Evolutionary conservation across 2,113 vertebrate species (phyloP).

Genomic region (Triplophysa dalaica): DNA sequence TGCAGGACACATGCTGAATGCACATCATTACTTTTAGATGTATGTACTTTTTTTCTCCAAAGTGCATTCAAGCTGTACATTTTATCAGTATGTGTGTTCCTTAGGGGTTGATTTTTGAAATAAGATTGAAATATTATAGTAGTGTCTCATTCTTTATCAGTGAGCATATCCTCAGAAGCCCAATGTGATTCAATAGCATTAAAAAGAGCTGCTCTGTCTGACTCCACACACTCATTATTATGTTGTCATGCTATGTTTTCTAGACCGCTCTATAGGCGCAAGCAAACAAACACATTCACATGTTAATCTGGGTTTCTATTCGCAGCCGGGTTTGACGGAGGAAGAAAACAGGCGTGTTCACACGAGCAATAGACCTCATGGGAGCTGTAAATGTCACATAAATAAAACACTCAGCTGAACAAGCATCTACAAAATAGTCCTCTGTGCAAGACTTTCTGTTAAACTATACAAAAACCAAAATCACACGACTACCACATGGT

Average conservation of each 20-base stretch:
- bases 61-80: too few relatives aligned
- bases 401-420: neutral
- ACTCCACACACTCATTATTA: neutral
- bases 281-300: slow-evolving; percentile 24
- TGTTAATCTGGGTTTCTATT: neutral
- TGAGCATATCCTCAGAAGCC: neutral
- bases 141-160: neutral
- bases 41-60: too few relatives aligned
- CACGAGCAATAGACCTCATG: slow-evolving; percentile 19
- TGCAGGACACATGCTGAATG: too few relatives aligned
- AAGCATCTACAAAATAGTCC: slow-evolving; percentile 25
- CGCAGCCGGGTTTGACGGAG: neutral
- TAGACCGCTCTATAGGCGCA: neutral
- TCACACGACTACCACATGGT: neutral
- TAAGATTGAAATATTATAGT: too few relatives aligned
- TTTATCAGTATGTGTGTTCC: too few relatives aligned
- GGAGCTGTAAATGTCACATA: slow-evolving; percentile 18
- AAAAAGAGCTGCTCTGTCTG: neutral
- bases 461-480: slow-evolving; percentile 39
- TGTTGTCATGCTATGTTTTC: neutral
- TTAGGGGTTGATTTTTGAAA: too few relatives aligned
- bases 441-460: neutral
- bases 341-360: slow-evolving; percentile 16
- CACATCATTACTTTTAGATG: too few relatives aligned
- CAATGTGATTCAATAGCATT: neutral